phyloP scores from a whole-genome alignment of 92 coral and sea anemone species.

The Epizoanthus fatuus region DNA sequence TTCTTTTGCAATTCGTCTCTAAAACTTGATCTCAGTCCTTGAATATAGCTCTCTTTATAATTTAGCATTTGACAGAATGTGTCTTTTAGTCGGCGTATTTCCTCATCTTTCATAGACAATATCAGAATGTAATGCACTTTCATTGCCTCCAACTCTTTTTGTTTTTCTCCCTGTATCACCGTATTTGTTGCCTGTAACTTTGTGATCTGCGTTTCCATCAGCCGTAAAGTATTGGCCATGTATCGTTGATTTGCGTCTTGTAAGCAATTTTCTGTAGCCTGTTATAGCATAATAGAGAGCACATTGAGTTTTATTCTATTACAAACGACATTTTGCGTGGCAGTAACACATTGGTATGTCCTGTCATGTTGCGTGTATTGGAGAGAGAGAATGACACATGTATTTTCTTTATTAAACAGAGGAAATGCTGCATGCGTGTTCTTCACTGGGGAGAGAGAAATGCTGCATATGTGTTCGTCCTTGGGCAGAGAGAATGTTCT shows the following conservation, averaged over 20 bases:
- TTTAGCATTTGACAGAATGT: neutral
- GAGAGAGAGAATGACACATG: too few species aligned
- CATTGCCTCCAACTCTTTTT: constrained; percentile 17
- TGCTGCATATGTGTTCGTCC: too few species aligned
- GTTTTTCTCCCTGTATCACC: neutral
- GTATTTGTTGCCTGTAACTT: neutral
- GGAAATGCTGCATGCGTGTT: too few species aligned
- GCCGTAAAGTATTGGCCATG: neutral
- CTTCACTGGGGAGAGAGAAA: too few species aligned
- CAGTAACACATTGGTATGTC: too few species aligned
- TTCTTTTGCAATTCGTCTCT: neutral
- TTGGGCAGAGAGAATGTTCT: too few species aligned
- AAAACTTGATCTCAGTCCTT: neutral
- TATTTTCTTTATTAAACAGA: too few species aligned
- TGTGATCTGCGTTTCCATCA: neutral
- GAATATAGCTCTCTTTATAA: constrained; percentile 8
- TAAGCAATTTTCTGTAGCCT: neutral
- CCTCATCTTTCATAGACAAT: constrained; percentile 1
- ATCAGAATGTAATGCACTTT: neutral
- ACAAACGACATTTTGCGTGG: too few species aligned
- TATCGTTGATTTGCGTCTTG: neutral
- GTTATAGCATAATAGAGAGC: neutral
- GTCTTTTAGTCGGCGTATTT: neutral
- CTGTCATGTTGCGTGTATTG: too few species aligned
- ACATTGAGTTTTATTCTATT: neutral